Evolutionary conservation across 2,797 vertebrate genomes (phyloP).

Genomic region (Darevskia mixta): DNA sequence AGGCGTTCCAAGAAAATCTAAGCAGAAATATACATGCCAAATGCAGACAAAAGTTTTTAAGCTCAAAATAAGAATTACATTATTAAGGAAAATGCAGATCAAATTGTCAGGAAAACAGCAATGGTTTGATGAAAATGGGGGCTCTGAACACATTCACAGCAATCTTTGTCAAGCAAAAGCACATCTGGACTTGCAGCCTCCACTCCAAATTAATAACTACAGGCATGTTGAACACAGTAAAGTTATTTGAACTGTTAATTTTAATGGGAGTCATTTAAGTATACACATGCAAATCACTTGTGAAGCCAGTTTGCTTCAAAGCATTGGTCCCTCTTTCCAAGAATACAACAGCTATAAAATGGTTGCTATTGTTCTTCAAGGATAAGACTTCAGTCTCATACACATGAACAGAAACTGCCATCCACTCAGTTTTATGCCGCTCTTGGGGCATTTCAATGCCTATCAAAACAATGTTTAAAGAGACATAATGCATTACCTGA

Average conservation of each 20-base stretch:
- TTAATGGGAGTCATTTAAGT: neutral
- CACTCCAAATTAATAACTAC: neutral
- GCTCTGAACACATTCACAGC: neutral
- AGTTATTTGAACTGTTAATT: neutral
- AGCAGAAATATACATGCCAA: neutral
- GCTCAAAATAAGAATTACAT: neutral
- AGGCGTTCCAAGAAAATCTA: neutral
- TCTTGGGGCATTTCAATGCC: neutral
- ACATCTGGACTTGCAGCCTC: neutral
- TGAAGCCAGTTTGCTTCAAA: neutral
- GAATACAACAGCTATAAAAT: neutral
- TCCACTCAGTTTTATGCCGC: neutral
- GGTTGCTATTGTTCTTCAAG: neutral
- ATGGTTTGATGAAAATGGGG: neutral
- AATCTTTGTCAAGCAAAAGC: neutral
- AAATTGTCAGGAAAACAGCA: neutral
- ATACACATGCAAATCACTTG: neutral
- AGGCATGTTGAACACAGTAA: neutral
- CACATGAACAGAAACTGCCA: neutral
- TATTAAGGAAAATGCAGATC: neutral
- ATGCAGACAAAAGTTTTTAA: neutral
- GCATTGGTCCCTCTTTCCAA: neutral
- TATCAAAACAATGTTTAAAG: neutral
- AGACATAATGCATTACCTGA: slow-evolving; percentile 80
- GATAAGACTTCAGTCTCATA: neutral